Base-by-base conservation (phyloP, 2,113 vertebrate species). In the Phaethornis superciliosus region DNA sequence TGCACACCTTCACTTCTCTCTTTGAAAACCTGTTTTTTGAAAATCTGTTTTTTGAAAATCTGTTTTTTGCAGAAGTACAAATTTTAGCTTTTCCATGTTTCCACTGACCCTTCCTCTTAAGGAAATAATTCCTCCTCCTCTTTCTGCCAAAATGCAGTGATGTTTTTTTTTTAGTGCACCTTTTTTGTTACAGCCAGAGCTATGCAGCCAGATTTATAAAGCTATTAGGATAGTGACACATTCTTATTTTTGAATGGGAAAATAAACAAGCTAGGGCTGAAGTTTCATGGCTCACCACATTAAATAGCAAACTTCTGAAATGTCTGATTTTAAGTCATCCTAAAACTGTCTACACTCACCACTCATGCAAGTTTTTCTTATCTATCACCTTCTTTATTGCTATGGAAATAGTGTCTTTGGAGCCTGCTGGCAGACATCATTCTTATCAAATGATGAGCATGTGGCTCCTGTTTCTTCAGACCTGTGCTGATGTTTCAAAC, bases 401-500 rank as follows among this genome's bases (percentile, higher is more conserved):
- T 37, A 52, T 28, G 42, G 68, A 90, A 92, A 80, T 6, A 75
- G 54, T 32, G 58, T 7, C n/a, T 94, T 91, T 69, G 44, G n/a
- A 93, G 44, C 24, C 69, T 59, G 42, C 42, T 42, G 12, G 79
- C 47, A 85, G 54, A 72, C 19, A 82, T 55, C 26, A 71, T 79
- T 64, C 81, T 82, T 70, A 85, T 60, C 75, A 85, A 94, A 81
- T 27, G 2, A 81, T 67, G 16, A 62, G 47, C 9, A 10, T 15
- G 15, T 65, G 9, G 10, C 17, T 71, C 18, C n/a, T 42, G 51
- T 64, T 88, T 91, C 78, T 86, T 75, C 80, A 90, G 44, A 89
- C 76, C 40, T 35, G 69, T 27, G 51, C 64, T 96, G n/a, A 90
- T 8, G 2, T 93, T 96, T 84, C 97, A 97, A 49, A 97, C 16